Evolutionary conservation across 2,888 invertebrate genomes (phyloP), one percentile per base, ranked within the genome.

Genomic region (Poecilobothrus nobilitatus): DNA sequence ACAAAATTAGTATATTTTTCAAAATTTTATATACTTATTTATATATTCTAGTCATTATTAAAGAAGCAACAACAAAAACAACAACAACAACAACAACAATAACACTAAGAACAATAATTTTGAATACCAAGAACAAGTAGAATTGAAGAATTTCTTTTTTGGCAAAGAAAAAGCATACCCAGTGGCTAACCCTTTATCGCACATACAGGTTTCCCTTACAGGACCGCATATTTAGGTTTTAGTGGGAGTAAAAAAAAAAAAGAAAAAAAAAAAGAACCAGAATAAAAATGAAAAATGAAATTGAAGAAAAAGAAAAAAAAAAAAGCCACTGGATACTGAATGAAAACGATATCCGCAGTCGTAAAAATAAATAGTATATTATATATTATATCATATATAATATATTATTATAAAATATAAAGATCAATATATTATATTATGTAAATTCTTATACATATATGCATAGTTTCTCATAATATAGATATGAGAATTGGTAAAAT

Each of bases 141-240:
- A 41, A 41, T 41, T 12, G 41, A 41, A 27, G 27, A 53, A 53
- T 18, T 9, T 27, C 5, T 27, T 27, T 27, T 15, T 53, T 53
- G 53, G 53, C 53, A 53, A 37, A 53, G 53, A 53, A 53, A 27
- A 53, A 53, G 53, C 53, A 63, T 63, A 63, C 22, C 63, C 63
- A 78, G 81, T 79, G 82, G 82, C 82, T 82, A 81, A 82, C 82
- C 82, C 81, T 81, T 82, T 82, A 82, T 81, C 81, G 82, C 81
- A 80, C 81, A 79, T 81, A 78, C 27, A 27, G 79, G 76, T 81
- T 81, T 82, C 82, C 82, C 82, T 82, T 82, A 81, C 81, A 81
- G 82, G 78, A 81, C 81, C 81, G 80, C 81, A 82, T 81, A 81
- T 81, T 81, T 81, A 79, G 81, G 82, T 81, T 81, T 80, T 78